A percentile compares a stretch with the other conserved stretches of the same genome.
phyloP scores from a whole-genome alignment of 2,797 vertebrate genomes.

The Borostomias antarcticus region DNA sequence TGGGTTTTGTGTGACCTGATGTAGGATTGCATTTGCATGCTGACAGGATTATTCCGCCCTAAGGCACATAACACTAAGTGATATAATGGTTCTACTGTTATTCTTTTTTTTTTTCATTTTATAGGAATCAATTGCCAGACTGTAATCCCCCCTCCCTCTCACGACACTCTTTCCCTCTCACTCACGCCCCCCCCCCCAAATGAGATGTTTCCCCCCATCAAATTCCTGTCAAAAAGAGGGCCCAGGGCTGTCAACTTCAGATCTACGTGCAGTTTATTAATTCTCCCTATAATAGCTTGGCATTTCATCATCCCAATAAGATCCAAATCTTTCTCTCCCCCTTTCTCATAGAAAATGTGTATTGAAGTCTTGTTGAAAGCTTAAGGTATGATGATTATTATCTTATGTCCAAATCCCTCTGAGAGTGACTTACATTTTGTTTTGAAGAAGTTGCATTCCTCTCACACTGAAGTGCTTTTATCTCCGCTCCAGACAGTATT shows the following conservation, averaged over 20 bases:
- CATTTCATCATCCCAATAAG: background rate
- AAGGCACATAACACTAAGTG: background rate
- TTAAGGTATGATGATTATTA: background rate
- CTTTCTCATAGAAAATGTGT: background rate
- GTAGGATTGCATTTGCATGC: slow-evolving; percentile 14
- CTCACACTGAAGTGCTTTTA: background rate
- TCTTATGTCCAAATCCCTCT: background rate
- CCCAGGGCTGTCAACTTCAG: background rate
- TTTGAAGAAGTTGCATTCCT: background rate
- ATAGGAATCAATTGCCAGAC: slow-evolving; percentile 9
- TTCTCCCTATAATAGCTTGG: background rate
- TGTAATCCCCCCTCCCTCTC: background rate
- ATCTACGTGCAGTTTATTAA: background rate
- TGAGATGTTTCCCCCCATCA: background rate
- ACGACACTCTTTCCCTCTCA: background rate
- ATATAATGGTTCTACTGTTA: slow-evolving; percentile 5
- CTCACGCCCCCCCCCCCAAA: background rate
- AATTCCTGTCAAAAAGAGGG: background rate
- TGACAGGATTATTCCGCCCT: slow-evolving; percentile 21
- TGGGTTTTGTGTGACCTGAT: background rate
- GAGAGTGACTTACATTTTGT: too few relatives aligned
- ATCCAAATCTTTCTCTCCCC: background rate
- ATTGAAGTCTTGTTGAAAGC: background rate
- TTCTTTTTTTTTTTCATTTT: slow-evolving; percentile 7
- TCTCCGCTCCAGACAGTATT: background rate